Evolutionary conservation across 2,797 vertebrate species (phyloP).

Genomic region (Sitta carolinensis): DNA sequence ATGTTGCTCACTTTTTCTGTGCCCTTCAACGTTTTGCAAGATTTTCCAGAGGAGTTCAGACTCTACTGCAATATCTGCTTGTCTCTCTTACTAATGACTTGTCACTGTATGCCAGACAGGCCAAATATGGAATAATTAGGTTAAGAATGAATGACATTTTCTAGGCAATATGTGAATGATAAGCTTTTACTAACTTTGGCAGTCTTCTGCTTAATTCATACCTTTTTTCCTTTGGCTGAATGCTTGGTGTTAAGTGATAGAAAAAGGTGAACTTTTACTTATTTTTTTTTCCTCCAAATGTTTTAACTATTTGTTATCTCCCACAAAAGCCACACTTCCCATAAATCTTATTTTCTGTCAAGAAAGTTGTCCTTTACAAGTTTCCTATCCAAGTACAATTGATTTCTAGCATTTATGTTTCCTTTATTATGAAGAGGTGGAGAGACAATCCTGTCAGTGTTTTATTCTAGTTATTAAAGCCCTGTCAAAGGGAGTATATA

Average conservation of each 20-base stretch:
- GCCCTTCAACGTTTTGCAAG: not conserved
- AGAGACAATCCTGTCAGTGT: not conserved
- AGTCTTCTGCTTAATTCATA: not conserved
- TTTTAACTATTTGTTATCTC: not conserved
- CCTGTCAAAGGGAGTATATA: not conserved
- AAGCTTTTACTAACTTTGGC: not conserved
- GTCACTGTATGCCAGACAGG: not conserved
- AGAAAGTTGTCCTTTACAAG: not conserved
- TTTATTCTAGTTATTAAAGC: not conserved
- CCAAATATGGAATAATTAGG: constrained; percentile 25
- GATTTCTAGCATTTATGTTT: not conserved
- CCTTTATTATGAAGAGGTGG: not conserved
- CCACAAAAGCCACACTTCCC: not conserved
- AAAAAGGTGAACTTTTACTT: not conserved
- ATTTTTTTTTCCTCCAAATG: fast-evolving
- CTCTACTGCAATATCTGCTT: not conserved
- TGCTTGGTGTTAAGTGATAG: not conserved
- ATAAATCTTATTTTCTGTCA: not conserved
- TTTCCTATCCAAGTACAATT: not conserved
- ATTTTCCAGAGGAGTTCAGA: not conserved
- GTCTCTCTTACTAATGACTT: not conserved
- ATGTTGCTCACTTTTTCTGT: not conserved
- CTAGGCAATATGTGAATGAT: not conserved
- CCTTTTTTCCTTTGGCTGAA: not conserved
- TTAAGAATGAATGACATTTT: not conserved